Base-by-base conservation (phyloP, 2,888 invertebrate species). In the Celastrina argiolus region DNA sequence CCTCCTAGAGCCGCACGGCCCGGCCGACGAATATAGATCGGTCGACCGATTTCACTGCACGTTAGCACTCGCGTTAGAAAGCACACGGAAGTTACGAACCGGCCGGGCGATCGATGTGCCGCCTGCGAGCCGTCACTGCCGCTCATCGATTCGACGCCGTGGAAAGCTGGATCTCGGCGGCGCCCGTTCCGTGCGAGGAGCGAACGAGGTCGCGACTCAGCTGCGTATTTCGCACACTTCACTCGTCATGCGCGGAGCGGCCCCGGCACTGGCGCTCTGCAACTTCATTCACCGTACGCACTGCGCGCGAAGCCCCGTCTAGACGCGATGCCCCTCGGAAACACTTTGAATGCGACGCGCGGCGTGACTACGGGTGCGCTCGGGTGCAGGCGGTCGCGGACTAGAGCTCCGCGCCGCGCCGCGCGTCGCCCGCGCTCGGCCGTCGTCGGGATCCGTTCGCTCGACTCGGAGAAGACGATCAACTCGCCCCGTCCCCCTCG, bases 81-180 rank as follows among this genome's bases (percentile, higher is more conserved):
- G 74, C 71, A 72, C 69, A 68, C 73, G 69, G 66, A 67, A 67
- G 68, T 66, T 61, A 64, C 67, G 63, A 63, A 64, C 66, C 65
- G 73, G 68, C 88, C 82, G 89, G 88, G 85, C 85, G 87, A 87
- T 88, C 87, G 84, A 85, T 86, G 87, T 81, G 81, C 78, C 81
- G 82, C 81, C 79, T 79, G 83, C 78, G 81, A 82, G 82, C 78
- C 78, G 83, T 82, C 84, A 84, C 78, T 78, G 78, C 76, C 76
- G 76, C 75, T 78, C 85, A 85, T 87, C 83, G 85, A 85, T 83
- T 81, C 78, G 74, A 74, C 74, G 74, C 75, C 74, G 74, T 82
- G 81, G 82, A 82, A 82, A 83, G 81, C 82, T 79, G 76, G 75
- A 79, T 77, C 77, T 75, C 70, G 59, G 31, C 75, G 74, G 76